phyloP scores from a whole-genome alignment of 2,797 vertebrate genomes.

The Pseudochirops cupreus region DNA sequence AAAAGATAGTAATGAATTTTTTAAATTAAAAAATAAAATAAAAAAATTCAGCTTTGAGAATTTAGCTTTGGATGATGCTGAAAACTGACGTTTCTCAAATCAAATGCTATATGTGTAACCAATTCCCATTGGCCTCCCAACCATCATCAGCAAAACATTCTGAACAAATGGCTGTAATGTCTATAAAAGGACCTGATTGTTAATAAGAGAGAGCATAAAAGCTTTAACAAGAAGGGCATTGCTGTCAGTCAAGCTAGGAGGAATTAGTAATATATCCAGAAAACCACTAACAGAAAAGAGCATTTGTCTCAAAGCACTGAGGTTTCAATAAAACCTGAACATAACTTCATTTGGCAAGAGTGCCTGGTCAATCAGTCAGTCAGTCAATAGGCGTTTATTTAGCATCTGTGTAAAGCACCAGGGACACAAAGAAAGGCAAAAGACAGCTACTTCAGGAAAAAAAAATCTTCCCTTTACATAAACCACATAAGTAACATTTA shows the following conservation, averaged over 20 bases:
- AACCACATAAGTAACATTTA: background rate
- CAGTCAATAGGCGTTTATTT: background rate
- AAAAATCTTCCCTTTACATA: background rate
- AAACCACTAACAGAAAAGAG: slow-evolving; percentile 17
- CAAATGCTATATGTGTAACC: background rate
- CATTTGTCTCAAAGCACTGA: background rate
- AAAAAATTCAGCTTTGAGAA: background rate
- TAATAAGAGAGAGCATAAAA: background rate
- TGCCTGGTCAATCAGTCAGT: background rate
- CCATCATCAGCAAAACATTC: background rate
- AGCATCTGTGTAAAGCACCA: background rate
- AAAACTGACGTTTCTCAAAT: background rate
- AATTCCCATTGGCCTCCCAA: slow-evolving; percentile 12
- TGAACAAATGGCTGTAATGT: background rate
- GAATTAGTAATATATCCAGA: slow-evolving; percentile 20
- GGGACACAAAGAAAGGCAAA: background rate
- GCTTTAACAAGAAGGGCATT: background rate
- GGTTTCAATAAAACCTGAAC: background rate
- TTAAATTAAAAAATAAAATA: background rate
- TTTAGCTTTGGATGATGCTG: background rate
- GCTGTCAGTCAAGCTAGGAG: background rate
- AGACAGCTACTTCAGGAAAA: background rate
- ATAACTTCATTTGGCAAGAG: background rate
- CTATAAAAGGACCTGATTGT: background rate
- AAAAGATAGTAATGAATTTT: background rate